These are phyloP conservation scores for Amorpha juglandis DNA, from an alignment of 2,888 invertebrate genomes.

Conservation along the genomic window DNA sequence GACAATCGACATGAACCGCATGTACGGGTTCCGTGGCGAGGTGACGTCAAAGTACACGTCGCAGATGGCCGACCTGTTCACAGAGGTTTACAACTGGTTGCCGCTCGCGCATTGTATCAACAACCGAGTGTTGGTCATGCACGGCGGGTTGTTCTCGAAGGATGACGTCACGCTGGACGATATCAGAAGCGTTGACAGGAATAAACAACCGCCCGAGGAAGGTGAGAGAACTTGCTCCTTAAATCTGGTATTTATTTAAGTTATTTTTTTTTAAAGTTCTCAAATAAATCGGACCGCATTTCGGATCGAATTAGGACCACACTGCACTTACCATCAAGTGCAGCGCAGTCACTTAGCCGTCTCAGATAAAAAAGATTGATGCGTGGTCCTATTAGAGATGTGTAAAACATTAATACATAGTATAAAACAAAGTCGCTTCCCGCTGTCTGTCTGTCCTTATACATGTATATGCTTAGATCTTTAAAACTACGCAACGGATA, in stretches of 20 bases:
- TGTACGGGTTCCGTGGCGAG: constrained; percentile 99
- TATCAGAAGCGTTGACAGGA: constrained; percentile 94
- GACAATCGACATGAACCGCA: constrained; percentile 98
- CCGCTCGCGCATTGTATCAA: constrained; percentile 98
- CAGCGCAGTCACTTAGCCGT: too few relatives aligned
- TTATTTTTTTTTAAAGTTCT: constrained; percentile 13
- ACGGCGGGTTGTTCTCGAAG: constrained; percentile 98
- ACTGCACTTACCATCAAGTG: too few relatives aligned
- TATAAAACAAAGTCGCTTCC: too few relatives aligned
- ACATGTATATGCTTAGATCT: too few relatives aligned
- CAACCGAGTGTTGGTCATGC: constrained; percentile 93
- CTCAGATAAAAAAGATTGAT: too few relatives aligned
- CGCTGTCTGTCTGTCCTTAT: too few relatives aligned
- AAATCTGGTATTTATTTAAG: too few relatives aligned
- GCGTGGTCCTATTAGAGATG: too few relatives aligned
- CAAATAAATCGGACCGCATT: too few relatives aligned
- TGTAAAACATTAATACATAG: too few relatives aligned
- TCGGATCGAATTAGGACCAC: too few relatives aligned
- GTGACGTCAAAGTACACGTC: constrained; percentile 97
- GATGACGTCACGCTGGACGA: constrained; percentile 97
- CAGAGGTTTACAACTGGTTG: constrained; percentile 99
- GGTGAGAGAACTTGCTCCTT: constrained; percentile 75
- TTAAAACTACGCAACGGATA: too few relatives aligned
- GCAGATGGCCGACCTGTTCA: constrained; percentile 98
- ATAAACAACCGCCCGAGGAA: constrained; percentile 98